Evolutionary conservation across 2,797 vertebrate genomes (phyloP), one percentile per base, ranked within the genome.

Genomic region (Hozukius guyotensis): DNA sequence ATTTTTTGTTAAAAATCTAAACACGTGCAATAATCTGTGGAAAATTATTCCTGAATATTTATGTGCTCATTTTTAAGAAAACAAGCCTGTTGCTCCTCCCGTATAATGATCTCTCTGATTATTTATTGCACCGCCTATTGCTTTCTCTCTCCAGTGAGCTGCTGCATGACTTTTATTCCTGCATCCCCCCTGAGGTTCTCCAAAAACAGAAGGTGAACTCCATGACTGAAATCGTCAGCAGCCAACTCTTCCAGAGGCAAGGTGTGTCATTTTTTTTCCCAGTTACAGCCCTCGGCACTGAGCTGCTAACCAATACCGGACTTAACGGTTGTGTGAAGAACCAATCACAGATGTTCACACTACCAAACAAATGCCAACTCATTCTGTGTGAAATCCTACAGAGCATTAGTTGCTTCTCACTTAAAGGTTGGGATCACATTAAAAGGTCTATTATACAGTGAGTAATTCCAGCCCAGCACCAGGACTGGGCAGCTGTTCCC

Each of bases 201-300:
- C 98, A 98, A 94, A 99, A 99, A 86, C 98, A 98, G 88, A 99
- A 99, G 90, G 97, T 99, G 56, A 91, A 96, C 67, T 99, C 98
- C 81, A 97, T 99, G 98, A 98, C 96, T 46, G 97, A 99, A 93
- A 99, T 99, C 0, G 98, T 99, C 55, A 93, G 88, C 89, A 99
- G 98, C 92, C 96, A 96, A 64, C 96, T 99, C 80, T 99, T 99
- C 87, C 96, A 96, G 90, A 98, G 89, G 84, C 97, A 98, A 96
- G 98, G 98, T 99, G 89, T 25, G 89, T 83, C 59, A 9, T 13
- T 62, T 67, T 49, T 69, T 71, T 72, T 38, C 29, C 12, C 55
- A 32, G 13, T 68, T 78, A 18, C 12, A 80, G 27, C 1, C 25
- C 55, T 68, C 10, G 16, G 52, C 56, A 18, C 8, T 57, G 9